Base-by-base conservation (phyloP, 2,888 invertebrate genomes). In the Malthinus flaveolus region DNA sequence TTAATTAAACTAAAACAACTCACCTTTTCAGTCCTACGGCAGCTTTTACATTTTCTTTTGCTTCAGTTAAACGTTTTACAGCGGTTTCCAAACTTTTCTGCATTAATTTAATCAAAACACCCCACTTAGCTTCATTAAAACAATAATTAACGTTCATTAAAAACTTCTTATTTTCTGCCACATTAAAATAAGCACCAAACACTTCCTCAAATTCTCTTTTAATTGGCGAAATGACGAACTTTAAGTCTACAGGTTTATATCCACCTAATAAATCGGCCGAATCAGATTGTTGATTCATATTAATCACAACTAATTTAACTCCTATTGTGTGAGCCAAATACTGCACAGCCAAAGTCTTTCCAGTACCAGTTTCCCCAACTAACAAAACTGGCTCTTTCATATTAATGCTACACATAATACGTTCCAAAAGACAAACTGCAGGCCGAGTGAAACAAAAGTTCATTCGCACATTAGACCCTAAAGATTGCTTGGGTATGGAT, bases 231-330 rank as follows among this genome's bases (percentile, higher is more conserved):
- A 98, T 85, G 0, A 96, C 83, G 69, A 88, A 88, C 71, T 90
- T 91, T 8, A 97, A 77, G 75, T 97, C 95, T 0, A 97, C 93
- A 0, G 99, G 99, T 78, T 97, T 98, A 74, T 93, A 94, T 62
- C 99, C 98, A 55, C 99, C 99, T 0, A 99, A 83, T 35, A 99
- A 83, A 81, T 99, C 99, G 0, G 95, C 90, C 7, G 93, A 93
- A 79, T 99, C 99, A 44, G 96, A 97, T 74, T 99, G 98, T 73
- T 99, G 97, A 74, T 97, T 99, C 93, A 99, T 93, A 75, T 99
- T 99, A 15, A 99, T 92, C 0, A 98, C 97, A 32, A 91, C 83
- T 32, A 99, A 81, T 72, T 89, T 92, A 66, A 93, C 90, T 0
- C 93, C 90, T 0, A 93, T 87, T 64, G 89, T 87, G 60, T 87